These are phyloP conservation scores for Menidia menidia DNA, from an alignment of 2,797 vertebrate genomes.

Conservation along the genomic window DNA sequence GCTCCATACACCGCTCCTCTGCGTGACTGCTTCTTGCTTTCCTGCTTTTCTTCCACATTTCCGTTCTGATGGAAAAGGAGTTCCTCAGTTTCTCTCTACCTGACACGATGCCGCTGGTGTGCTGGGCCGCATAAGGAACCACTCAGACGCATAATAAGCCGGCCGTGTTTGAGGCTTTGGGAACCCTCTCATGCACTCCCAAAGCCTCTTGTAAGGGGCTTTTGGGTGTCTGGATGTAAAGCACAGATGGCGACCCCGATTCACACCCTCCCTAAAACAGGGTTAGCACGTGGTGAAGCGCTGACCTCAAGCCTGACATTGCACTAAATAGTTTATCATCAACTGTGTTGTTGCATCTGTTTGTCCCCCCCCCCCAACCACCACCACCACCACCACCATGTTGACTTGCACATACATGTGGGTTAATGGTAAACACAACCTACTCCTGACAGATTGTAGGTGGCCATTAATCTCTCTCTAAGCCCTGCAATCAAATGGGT, in stretches of 20 bases:
- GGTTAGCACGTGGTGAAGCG: conserved; percentile 38
- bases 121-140: conserved; percentile 5
- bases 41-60: too few species aligned
- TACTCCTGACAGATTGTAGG: not conserved
- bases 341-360: conserved; percentile 3
- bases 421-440: not conserved
- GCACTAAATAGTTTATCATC: conserved; percentile 16
- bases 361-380: not conserved
- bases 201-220: conserved; percentile 48
- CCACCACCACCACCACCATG: not conserved
- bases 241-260: conserved; percentile 69
- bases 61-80: conserved; percentile 8
- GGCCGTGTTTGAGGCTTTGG: conserved; percentile 48
- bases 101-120: conserved; percentile 8
- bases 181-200: conserved; percentile 44
- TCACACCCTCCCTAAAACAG: conserved; percentile 38
- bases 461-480: conserved; percentile 6
- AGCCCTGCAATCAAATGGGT: not conserved
- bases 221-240: conserved; percentile 46
- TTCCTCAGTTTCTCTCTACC: conserved; percentile 22
- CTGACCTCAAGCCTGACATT: conserved; percentile 39
- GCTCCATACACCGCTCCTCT: conserved; percentile 16
- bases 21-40: conserved; percentile 14
- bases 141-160: conserved; percentile 51
- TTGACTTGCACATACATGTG: not conserved